A percentile compares a stretch with the other conserved stretches of the same genome.
phyloP scores from a whole-genome alignment of 2,797 vertebrate species.

The Danio tinwini region DNA sequence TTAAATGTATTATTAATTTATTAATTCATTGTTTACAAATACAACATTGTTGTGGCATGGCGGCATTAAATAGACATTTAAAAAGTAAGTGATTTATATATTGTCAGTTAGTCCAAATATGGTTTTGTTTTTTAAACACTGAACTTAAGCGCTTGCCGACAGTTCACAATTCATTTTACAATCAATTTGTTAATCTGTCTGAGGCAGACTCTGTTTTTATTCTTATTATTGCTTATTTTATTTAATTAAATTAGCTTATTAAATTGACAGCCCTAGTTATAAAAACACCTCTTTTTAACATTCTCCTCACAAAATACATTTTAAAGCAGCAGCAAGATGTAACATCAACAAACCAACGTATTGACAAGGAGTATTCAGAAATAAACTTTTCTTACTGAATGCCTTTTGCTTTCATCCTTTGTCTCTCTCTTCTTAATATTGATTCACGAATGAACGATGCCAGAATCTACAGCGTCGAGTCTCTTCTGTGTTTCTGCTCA shows the following conservation, averaged over 20 bases:
- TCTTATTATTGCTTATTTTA: slow-evolving; percentile 8
- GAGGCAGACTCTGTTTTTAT: neutral
- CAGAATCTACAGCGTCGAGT: neutral
- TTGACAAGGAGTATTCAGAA: slow-evolving; percentile 61
- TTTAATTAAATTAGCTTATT: neutral
- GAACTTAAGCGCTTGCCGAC: neutral
- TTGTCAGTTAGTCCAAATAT: slow-evolving; percentile 1
- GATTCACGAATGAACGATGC: slow-evolving; percentile 4
- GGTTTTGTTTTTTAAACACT: neutral
- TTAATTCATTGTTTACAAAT: neutral
- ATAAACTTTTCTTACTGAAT: slow-evolving; percentile 65
- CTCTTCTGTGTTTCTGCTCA: slow-evolving; percentile 26
- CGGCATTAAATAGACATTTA: neutral
- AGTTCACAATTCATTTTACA: neutral
- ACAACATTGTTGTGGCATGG: slow-evolving; percentile 22
- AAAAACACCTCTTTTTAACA: slow-evolving; percentile 46
- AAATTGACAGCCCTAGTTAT: neutral
- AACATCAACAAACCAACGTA: slow-evolving; percentile 44
- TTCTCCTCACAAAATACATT: slow-evolving; percentile 58
- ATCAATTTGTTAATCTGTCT: neutral
- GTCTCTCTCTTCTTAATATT: neutral
- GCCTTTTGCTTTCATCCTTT: neutral
- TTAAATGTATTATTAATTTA: neutral
- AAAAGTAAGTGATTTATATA: slow-evolving; percentile 17
- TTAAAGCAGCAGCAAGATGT: slow-evolving; percentile 58